Base-by-base conservation (phyloP, 2,888 invertebrate genomes). In the Brachyptera putata region DNA sequence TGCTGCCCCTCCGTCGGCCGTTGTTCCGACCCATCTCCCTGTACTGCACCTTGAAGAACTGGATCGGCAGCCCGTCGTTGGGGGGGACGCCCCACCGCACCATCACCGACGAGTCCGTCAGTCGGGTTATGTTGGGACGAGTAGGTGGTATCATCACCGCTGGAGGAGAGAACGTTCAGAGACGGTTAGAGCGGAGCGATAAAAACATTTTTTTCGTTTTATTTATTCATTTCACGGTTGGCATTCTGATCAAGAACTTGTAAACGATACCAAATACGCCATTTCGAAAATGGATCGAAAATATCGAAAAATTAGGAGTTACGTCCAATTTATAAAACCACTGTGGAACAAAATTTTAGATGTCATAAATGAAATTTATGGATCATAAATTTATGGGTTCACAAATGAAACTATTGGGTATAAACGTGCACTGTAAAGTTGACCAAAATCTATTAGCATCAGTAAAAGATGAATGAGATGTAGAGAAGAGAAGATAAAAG, bases 21-120 rank as follows among this genome's bases (percentile, higher is more conserved):
- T 61, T 58, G 21, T 56, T 59, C 21, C 63, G 58, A 24, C 63
- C 66, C 22, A 85, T 73, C 69, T 85, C 83, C 41, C 81, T 79
- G 68, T 89, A 89, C 68, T 92, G 91, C 2, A 91, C 87, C 77
- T 94, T 94, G 74, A 93, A 96, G 73, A 95, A 95, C 67, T 82
- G 81, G 68, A 96, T 94, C 1, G 86, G 82, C 21, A 95, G 76
- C 0, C 95, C 95, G 49, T 84, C 84, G 70, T 92, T 91, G 21
- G 82, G 80, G 0, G 90, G 87, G 0, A 93, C 89, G 13, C 81
- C 80, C 96, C 96, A 97, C 26, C 92, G 84, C 11, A 96, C 87
- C 88, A 95, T 93, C 1, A 95, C 95, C 9, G 94, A 90, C 46
- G 90, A 86, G 69, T 96, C 95, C 0, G 90, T 87, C 55, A 95